phyloP scores from a whole-genome alignment of 2,888 invertebrate genomes.

The Capitulum mitella region DNA sequence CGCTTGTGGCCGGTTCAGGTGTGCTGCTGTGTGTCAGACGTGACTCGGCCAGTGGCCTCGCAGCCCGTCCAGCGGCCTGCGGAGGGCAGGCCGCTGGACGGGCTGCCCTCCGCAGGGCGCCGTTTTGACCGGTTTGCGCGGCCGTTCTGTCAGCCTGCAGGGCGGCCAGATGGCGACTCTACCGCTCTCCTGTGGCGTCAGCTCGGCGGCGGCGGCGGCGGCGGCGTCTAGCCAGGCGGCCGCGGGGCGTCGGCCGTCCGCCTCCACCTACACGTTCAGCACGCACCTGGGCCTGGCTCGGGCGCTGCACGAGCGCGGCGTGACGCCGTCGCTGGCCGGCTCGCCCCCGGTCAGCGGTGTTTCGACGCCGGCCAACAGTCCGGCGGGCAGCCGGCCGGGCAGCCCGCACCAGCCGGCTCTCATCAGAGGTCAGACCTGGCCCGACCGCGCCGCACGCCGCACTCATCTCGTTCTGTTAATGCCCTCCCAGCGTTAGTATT shows the following conservation, averaged over 20 bases:
- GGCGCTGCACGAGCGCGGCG: constrained; percentile 68
- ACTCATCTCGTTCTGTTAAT: too few relatives aligned
- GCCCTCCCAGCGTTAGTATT: too few relatives aligned
- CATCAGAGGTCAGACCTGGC: not conserved
- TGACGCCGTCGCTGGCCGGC: constrained; percentile 39
- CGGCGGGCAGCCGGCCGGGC: constrained; percentile 54
- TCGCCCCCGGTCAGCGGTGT: constrained; percentile 51
- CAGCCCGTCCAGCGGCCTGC: too few relatives aligned
- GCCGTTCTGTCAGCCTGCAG: not conserved
- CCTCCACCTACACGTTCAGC: constrained; percentile 65
- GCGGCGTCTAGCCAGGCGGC: too few relatives aligned
- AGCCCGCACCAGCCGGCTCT: constrained; percentile 28
- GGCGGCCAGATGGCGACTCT: constrained; percentile 27
- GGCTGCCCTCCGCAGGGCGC: too few relatives aligned
- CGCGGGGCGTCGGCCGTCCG: constrained; percentile 40
- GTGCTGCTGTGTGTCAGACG: too few relatives aligned
- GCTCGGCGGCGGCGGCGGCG: constrained; percentile 43
- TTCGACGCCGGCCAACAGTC: constrained; percentile 81
- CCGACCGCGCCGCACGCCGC: too few relatives aligned
- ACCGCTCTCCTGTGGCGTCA: constrained; percentile 21
- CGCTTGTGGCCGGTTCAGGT: too few relatives aligned
- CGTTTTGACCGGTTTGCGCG: not conserved
- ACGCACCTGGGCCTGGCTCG: constrained; percentile 67
- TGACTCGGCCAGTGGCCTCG: too few relatives aligned
- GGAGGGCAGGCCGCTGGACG: too few relatives aligned